Base-by-base conservation (phyloP, 1,140 invertebrate genomes). In the Archivesica marissinica region DNA sequence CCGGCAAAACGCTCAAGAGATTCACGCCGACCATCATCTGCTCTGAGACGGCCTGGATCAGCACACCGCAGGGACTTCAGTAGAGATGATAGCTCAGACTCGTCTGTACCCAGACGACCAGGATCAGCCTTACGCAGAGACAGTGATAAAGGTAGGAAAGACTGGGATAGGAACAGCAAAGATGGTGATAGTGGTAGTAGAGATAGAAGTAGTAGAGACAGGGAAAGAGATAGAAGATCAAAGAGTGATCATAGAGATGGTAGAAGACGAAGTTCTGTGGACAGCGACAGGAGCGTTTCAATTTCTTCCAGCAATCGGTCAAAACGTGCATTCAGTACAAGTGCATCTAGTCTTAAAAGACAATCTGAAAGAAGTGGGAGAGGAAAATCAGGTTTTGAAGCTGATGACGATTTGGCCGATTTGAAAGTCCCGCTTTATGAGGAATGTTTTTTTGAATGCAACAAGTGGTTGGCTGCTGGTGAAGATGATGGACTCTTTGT, bases 401-500 rank as follows among this genome's bases (percentile, higher is more conserved):
- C 86, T 70, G 86, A 90, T 79, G 66, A 61, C 11, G 68, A 85
- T 66, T 25, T 61, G 41, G 47, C 47, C 41, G 72, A 75, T 4
- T 6, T 89, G 7, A 88, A 82, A 50, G 74, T 90, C 20, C 89
- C 90, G 2, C 61, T 87, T n/a, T 91, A 88, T 86, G 89, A 91
- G 66, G 86, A 89, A 70, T 91, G 88, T 72, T 76, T 72, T 33
- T 93, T 94, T 86, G 75, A 74, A 4, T 93, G 93, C 82, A 75
- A 89, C 23, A 88, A 90, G 38, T 94, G 93, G 93, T 70, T 94
- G 4, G 89, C 92, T 2, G 52, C 78, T 13, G 92, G 93, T 89
- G 92, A 94, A 84, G 92, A 44, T 28, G 93, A 94, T 81, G 90
- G 92, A 7, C 74, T 89, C 33, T 86, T 91, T 74, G 90, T 92